These are phyloP conservation scores for Caenorhabditis zanzibari DNA, from an alignment of 2,888 invertebrate species.

Conservation along the genomic window DNA sequence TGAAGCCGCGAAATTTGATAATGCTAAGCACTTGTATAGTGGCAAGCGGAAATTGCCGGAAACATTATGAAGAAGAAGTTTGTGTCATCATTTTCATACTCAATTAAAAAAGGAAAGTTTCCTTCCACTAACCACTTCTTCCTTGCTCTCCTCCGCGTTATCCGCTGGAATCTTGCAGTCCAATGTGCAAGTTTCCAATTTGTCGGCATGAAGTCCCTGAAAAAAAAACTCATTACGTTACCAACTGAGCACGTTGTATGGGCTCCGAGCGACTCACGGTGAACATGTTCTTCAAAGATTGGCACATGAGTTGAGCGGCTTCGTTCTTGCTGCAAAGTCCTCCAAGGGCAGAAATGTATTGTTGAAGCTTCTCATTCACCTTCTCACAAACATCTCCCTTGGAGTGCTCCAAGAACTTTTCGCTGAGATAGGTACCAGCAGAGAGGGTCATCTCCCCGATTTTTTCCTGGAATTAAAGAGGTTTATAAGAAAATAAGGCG, in stretches of 20 bases:
- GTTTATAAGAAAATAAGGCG: too few species aligned
- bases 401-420: constrained; percentile 80
- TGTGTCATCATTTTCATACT: not conserved
- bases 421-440: constrained; percentile 82
- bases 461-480: constrained; percentile 71
- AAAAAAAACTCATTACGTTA: constrained; percentile 29
- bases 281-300: constrained; percentile 81
- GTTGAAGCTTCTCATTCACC: constrained; percentile 79
- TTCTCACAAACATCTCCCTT: constrained; percentile 79
- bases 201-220: constrained; percentile 82
- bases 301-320: constrained; percentile 82
- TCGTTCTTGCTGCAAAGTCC: constrained; percentile 80
- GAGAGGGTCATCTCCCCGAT: constrained; percentile 83
- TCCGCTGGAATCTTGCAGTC: constrained; percentile 73
- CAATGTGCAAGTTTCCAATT: constrained; percentile 77
- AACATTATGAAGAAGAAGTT: not conserved
- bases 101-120: constrained; percentile 6
- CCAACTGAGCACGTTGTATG: not conserved
- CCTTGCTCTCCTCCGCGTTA: constrained; percentile 26
- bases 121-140: constrained; percentile 41
- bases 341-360: constrained; percentile 80
- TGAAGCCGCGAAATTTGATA: constrained; percentile 46
- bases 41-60: constrained; percentile 32
- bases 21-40: constrained; percentile 50
- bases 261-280: constrained; percentile 63